Evolutionary conservation across 2,888 invertebrate genomes (phyloP).

Genomic region (Selenia dentaria): DNA sequence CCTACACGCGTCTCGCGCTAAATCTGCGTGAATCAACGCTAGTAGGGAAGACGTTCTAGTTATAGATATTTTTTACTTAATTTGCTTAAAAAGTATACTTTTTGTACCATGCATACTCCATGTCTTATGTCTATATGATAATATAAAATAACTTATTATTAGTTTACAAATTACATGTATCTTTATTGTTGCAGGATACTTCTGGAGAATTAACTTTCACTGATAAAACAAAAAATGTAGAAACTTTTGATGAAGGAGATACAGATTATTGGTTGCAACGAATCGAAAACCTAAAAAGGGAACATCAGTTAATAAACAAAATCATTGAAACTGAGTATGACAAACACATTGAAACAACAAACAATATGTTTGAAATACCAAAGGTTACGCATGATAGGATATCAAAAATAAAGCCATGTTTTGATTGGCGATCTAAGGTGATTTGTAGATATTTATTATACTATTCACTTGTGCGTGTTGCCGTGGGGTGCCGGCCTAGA

Average conservation of each 20-base stretch:
- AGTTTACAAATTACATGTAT: too few species aligned
- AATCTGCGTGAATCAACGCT: too few species aligned
- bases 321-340: constrained; percentile 72
- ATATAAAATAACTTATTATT: too few species aligned
- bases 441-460: not conserved
- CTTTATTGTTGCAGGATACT: constrained; percentile 47
- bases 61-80: not conserved
- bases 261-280: constrained; percentile 68
- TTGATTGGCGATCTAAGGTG: constrained; percentile 69
- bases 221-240: constrained; percentile 41
- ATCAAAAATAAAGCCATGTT: constrained; percentile 67
- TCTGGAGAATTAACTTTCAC: constrained; percentile 45
- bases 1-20: too few species aligned
- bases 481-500: too few species aligned
- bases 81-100: too few species aligned
- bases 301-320: constrained; percentile 70
- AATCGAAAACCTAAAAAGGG: constrained; percentile 67
- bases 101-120: too few species aligned
- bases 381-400: constrained; percentile 55
- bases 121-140: too few species aligned
- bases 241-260: constrained; percentile 47
- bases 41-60: too few species aligned
- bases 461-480: too few species aligned
- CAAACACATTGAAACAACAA: constrained; percentile 60
- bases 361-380: constrained; percentile 50